Conservation (phyloP, 1,140 invertebrate genomes). For the Drosophila repletoides region DNA sequence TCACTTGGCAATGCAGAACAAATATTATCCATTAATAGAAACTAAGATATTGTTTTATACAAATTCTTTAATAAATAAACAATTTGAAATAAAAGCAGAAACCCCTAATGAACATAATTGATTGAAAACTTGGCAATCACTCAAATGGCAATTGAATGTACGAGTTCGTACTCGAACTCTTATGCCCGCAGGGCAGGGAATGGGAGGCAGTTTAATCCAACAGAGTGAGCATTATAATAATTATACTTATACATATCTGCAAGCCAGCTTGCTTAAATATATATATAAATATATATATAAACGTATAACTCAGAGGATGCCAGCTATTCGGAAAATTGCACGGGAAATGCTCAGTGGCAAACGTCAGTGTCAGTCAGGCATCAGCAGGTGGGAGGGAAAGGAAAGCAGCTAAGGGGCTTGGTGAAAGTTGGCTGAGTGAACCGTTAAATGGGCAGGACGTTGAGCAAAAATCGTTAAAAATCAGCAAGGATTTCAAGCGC, state of each 20-base stretch:
- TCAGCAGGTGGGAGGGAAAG: background rate
- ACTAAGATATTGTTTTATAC: background rate
- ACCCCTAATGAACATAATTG: conserved; percentile 51
- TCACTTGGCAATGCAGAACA: background rate
- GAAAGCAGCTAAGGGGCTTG: background rate
- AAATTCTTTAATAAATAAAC: conserved; percentile 22
- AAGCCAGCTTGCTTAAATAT: background rate
- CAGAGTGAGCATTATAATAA: conserved; percentile 66
- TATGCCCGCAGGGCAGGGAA: conserved; percentile 7
- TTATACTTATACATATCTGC: conserved; percentile 52
- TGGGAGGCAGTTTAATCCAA: conserved; percentile 46
- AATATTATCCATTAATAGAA: background rate
- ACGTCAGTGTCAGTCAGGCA: conserved; percentile 29
- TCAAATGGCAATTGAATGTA: conserved; percentile 33
- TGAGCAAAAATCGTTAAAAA: conserved; percentile 49
- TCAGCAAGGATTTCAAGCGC: conserved; percentile 46
- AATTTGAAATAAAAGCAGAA: conserved; percentile 36
- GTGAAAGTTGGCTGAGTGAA: conserved; percentile 27
- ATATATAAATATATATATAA: too few species aligned
- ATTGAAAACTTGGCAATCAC: conserved; percentile 58
- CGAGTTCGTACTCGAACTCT: background rate
- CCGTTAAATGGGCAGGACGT: conserved; percentile 25
- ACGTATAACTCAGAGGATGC: conserved; percentile 1
- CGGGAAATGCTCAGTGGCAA: conserved; percentile 37
- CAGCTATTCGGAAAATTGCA: conserved; percentile 47